Evolutionary conservation across 2,888 invertebrate species (phyloP).

Genomic region (Cynaeus angustus): DNA sequence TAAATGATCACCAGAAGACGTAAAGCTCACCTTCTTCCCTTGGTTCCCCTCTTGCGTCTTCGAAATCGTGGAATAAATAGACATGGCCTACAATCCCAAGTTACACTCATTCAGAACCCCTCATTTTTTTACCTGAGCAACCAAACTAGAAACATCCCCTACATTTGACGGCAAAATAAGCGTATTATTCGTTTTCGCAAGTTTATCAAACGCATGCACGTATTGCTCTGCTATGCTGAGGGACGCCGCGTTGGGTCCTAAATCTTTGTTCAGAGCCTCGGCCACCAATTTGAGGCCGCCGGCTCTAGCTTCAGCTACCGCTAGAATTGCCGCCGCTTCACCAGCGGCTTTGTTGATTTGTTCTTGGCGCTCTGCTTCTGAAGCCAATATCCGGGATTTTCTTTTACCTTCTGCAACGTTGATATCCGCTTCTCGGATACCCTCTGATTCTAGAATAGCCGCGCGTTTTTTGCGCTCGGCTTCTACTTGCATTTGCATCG

Average conservation of each 20-base stretch:
- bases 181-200: constrained; percentile 96
- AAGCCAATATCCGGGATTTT: constrained; percentile 91
- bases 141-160: constrained; percentile 85
- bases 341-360: constrained; percentile 95
- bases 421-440: constrained; percentile 91
- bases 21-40: constrained; percentile 6
- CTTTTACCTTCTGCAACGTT: constrained; percentile 98
- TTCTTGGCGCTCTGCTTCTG: constrained; percentile 95
- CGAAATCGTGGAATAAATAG: constrained; percentile 77
- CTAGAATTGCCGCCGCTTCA: constrained; percentile 92
- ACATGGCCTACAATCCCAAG: constrained; percentile 74
- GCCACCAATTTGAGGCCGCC: constrained; percentile 87
- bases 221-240: constrained; percentile 96
- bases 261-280: constrained; percentile 73
- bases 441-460: constrained; percentile 97
- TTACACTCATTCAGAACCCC: too few species aligned
- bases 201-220: constrained; percentile 92
- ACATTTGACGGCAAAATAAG: constrained; percentile 94
- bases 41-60: constrained; percentile 55
- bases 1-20: constrained; percentile 61
- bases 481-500: constrained; percentile 99
- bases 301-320: constrained; percentile 94
- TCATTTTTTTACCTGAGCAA: constrained; percentile 80
- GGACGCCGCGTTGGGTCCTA: constrained; percentile 93
- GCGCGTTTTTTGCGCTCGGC: constrained; percentile 98